Base-by-base conservation (phyloP, 2,797 vertebrate species). In the Alauda arvensis region DNA sequence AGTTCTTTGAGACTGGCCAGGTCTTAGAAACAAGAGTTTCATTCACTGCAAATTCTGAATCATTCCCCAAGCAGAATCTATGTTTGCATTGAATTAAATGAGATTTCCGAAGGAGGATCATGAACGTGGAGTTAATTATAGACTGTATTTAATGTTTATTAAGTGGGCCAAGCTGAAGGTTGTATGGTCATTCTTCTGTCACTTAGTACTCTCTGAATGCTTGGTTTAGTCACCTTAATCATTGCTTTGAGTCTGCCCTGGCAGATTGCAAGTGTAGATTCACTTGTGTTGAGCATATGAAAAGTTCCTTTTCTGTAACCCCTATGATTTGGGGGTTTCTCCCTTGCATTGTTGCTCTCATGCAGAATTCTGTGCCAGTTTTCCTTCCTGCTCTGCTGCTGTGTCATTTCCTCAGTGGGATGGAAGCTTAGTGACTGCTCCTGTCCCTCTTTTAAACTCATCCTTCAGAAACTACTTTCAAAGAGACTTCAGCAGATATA, bases 21-120 rank as follows among this genome's bases (percentile, higher is more conserved):
- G 83, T 91, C 79, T 74, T 83, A 67, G 67, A 87, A 89, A 89
- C 49, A 87, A 68, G 43, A 89, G 59, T 49, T 57, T 94, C 81
- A 87, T 91, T 95, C 87, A 92, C 33, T 89, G 11, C 37, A 53
- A 71, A 49, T 80, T 88, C 77, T 90, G 70, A 85, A 45, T 89
- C 49, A 83, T 63, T 81, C 63, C 72, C 46, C 40, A 65, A 78
- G 56, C 63, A 90, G 43, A 59, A 72, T 69, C 33, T 83, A 5
- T 84, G 61, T 93, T 88, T 83, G 52, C 31, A 26, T 68, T 69
- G 83, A 78, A 77, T 80, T 77, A 45, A 37, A 34, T 39, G 39
- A 66, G 59, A 71, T 70, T 80, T 91, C 70, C 56, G 5, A 62
- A 85, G 74, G 53, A 92, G 56, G 45, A 78, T 83, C 60, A 24